Base-by-base conservation (phyloP, 1,140 invertebrate species). In the Aphaenogaster rudis region DNA sequence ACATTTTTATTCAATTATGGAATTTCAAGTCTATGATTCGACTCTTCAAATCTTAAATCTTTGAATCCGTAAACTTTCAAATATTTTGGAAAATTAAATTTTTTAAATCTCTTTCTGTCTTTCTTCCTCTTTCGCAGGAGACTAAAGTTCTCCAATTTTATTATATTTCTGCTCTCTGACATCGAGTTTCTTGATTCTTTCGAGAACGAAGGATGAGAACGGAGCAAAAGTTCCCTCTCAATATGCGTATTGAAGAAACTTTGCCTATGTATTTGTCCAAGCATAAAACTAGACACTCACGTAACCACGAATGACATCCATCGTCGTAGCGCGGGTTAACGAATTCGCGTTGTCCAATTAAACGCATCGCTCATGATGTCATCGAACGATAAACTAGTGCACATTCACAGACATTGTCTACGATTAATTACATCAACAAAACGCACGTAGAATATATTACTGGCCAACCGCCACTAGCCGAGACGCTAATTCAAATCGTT, bases 241-340 rank as follows among this genome's bases (percentile, higher is more conserved):
- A 48, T n/a, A 13, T 78, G 76, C 28, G 15, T 39, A 71, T 17
- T 39, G 4, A 42, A 17, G 64, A 13, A 67, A 45, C 39, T 67
- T 48, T 21, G 17, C 9, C n/a, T 67, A 42, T 67, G 1, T 45
- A 66, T 11, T 67, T 36, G 17, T 39, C 33, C 13, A 33, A 59
- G 33, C 9, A 45, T 61, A 74, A 74, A 61, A 71, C 52, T 59
- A 36, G 77, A 86, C 86, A 95, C 94, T 95, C 91, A 95, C 94
- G 81, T 94, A 94, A 87, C 94, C 92, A 61, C 94, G 92, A 72
- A 95, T 91, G 69, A 95, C 88, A 90, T 95, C 94, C 94, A 94
- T 95, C 88, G 84, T 88, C 42, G 67, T 13, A 63, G 17, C 57
- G 76, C 61, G 57, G 67, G 64, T 74, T 78, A 72, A 80, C 79